phyloP scores from a whole-genome alignment of 1,140 invertebrate species.

The Limonius californicus region DNA sequence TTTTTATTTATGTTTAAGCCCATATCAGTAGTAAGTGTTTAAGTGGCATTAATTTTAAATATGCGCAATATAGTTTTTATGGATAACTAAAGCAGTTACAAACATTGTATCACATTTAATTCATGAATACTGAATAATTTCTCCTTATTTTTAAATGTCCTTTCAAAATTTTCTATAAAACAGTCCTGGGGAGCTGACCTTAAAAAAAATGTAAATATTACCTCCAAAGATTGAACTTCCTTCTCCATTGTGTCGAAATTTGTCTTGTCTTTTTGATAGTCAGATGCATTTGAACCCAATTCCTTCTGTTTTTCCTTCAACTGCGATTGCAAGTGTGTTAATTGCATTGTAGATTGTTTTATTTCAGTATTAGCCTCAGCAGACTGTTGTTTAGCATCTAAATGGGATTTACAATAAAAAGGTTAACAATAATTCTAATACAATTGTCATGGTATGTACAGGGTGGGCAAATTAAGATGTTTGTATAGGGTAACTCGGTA shows the following conservation, averaged over 20 bases:
- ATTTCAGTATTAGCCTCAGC: slow-evolving; percentile 76
- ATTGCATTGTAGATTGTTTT: slow-evolving; percentile 74
- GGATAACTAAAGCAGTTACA: too few relatives aligned
- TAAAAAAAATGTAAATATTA: slow-evolving; percentile 5
- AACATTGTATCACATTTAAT: too few relatives aligned
- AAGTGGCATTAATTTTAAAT: too few relatives aligned
- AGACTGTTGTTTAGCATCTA: slow-evolving; percentile 71
- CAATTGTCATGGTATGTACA: slow-evolving; percentile 47
- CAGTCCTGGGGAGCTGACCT: too few relatives aligned
- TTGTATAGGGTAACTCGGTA: too few relatives aligned
- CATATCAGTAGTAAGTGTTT: too few relatives aligned
- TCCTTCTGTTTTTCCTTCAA: slow-evolving; percentile 66
- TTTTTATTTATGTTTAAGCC: too few relatives aligned
- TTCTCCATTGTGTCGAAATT: slow-evolving; percentile 59
- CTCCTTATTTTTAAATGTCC: too few relatives aligned
- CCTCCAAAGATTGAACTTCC: slow-evolving; percentile 48
- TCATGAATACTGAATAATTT: too few relatives aligned
- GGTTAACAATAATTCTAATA: background rate
- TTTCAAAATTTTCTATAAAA: too few relatives aligned
- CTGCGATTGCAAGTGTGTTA: slow-evolving; percentile 66
- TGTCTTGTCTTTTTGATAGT: slow-evolving; percentile 68
- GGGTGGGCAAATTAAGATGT: too few relatives aligned
- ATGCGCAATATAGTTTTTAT: too few relatives aligned
- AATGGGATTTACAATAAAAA: slow-evolving; percentile 20
- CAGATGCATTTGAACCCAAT: slow-evolving; percentile 65